These are phyloP conservation scores for Nemurella pictetii DNA, from an alignment of 2,888 invertebrate genomes.

Conservation along the genomic window DNA sequence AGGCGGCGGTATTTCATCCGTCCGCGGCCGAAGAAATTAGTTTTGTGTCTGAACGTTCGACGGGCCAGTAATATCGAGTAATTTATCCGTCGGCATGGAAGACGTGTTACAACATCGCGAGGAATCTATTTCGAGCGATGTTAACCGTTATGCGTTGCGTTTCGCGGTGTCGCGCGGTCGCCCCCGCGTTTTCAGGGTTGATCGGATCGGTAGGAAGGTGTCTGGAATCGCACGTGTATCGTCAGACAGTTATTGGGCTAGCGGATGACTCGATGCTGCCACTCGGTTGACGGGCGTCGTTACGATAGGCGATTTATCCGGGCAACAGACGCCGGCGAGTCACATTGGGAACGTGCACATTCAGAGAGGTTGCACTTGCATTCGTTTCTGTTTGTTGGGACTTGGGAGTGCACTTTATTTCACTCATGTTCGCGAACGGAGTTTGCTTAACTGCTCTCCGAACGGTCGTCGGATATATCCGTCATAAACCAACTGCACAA, in stretches of 20 bases:
- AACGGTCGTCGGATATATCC: too few species aligned
- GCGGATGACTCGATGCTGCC: not conserved
- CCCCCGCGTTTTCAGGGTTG: not conserved
- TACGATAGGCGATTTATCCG: not conserved
- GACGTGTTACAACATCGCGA: not conserved
- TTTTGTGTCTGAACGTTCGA: not conserved
- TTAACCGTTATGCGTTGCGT: not conserved
- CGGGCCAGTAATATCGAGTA: not conserved
- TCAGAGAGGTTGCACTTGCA: too few species aligned
- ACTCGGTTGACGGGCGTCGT: not conserved
- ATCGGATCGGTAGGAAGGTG: not conserved
- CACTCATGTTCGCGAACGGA: not conserved
- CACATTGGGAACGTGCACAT: too few species aligned
- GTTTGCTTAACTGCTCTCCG: not conserved
- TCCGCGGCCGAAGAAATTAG: not conserved
- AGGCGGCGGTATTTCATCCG: too few species aligned
- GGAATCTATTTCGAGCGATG: not conserved
- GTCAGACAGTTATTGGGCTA: not conserved
- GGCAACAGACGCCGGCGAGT: too few species aligned
- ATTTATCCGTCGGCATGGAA: not conserved
- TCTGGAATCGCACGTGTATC: too few species aligned
- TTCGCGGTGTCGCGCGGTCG: too few species aligned
- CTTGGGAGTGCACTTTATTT: not conserved
- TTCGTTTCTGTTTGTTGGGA: not conserved
- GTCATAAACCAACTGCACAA: not conserved